Percentiles rank a stretch among this genome's conserved stretches.
Conservation (phyloP, 2,113 vertebrate species). For the Myxocyprinus asiaticus region DNA sequence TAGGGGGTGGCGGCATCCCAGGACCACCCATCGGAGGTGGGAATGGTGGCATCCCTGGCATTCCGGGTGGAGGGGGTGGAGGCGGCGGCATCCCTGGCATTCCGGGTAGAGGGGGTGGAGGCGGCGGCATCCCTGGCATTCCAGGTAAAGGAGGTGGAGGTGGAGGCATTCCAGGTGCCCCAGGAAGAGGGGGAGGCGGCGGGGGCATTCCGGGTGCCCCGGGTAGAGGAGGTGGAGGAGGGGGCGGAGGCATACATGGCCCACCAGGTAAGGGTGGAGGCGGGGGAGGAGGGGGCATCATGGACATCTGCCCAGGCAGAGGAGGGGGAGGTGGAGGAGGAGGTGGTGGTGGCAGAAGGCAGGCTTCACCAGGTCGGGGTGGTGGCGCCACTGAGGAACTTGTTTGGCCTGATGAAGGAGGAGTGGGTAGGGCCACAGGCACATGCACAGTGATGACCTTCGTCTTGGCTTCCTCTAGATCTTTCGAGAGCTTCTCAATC, state of each 20-base stretch:
- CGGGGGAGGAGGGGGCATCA: conserved; percentile 33
- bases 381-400: neutral
- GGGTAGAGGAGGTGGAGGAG: conserved; percentile 1
- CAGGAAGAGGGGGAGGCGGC: conserved; percentile 45
- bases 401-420: neutral
- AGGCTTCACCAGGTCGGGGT: neutral
- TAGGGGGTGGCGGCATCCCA: conserved; percentile 70
- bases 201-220: conserved; percentile 27
- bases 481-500: conserved; percentile 79
- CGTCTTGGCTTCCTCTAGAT: conserved; percentile 79
- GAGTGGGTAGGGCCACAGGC: conserved; percentile 59
- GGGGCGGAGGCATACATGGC: conserved; percentile 1
- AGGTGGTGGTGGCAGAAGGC: conserved; percentile 11
- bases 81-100: conserved; percentile 49
- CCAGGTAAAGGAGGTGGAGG: conserved; percentile 53
- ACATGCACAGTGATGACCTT: conserved; percentile 72
- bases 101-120: conserved; percentile 60
- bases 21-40: conserved; percentile 67
- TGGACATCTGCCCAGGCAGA: conserved; percentile 51
- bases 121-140: conserved; percentile 42
- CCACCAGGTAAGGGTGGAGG: conserved; percentile 20
- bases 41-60: conserved; percentile 39
- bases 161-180: neutral
- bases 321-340: conserved; percentile 60
- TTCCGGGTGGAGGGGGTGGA: conserved; percentile 57